phyloP scores from a whole-genome alignment of 2,888 invertebrate species.

The Aphidoletes aphidimyza region DNA sequence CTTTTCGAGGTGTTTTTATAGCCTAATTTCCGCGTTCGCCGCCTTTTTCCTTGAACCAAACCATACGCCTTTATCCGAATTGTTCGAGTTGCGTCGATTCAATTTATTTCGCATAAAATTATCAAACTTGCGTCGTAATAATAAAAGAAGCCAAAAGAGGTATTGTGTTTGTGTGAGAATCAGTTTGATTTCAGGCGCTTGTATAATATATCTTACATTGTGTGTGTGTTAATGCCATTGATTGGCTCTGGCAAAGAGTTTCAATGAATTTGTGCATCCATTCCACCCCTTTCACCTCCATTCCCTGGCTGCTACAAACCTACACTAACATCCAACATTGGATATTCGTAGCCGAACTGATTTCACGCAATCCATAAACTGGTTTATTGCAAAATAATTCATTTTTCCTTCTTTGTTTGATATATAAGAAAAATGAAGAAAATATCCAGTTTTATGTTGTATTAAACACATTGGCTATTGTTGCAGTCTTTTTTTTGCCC shows the following conservation, averaged over 20 bases:
- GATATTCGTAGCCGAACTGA: not conserved
- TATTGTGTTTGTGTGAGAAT: not conserved
- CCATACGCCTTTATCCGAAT: not conserved
- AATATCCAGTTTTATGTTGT: not conserved
- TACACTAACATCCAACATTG: too few species aligned
- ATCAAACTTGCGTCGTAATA: slow-evolving; percentile 13
- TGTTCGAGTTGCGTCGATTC: not conserved
- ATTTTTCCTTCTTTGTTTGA: not conserved
- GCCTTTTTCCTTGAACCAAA: not conserved
- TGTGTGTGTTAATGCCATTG: not conserved
- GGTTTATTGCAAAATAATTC: not conserved
- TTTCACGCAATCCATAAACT: slow-evolving; percentile 14
- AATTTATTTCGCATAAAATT: slow-evolving; percentile 38
- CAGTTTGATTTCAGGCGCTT: too few species aligned
- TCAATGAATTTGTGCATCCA: not conserved
- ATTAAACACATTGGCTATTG: not conserved
- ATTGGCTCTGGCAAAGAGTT: not conserved
- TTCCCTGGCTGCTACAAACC: not conserved
- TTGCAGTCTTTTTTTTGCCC: too few species aligned
- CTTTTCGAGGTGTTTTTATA: not conserved
- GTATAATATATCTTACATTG: too few species aligned
- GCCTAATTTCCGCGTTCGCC: not conserved
- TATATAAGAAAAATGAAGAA: not conserved
- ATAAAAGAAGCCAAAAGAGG: not conserved
- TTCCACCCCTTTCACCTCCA: not conserved